These are phyloP conservation scores for Thamnophis sirtalis DNA, from an alignment of 2,113 vertebrate species.

Conservation along the genomic window DNA sequence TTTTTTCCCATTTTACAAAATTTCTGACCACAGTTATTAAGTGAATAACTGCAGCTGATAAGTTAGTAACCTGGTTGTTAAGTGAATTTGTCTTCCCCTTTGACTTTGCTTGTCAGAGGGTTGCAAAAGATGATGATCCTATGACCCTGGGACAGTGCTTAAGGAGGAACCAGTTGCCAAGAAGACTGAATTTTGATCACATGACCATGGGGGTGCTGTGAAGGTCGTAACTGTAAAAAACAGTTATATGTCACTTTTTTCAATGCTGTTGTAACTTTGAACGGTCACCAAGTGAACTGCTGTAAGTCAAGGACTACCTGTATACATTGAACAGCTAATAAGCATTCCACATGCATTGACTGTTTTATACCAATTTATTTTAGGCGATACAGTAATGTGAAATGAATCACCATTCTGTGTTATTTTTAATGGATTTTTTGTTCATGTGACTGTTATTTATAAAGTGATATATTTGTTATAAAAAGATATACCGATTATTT, in stretches of 20 bases:
- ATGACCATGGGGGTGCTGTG: neutral
- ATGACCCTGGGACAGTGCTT: neutral
- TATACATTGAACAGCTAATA: constrained; percentile 42
- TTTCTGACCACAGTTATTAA: neutral
- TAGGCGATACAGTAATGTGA: neutral
- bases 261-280: neutral
- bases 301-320: neutral
- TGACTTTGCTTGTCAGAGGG: neutral
- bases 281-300: neutral
- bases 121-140: neutral
- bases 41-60: neutral
- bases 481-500: constrained; percentile 52
- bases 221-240: neutral
- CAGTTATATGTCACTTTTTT: neutral
- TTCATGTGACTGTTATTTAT: constrained; percentile 30
- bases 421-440: constrained; percentile 17
- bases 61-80: neutral
- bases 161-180: neutral
- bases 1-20: neutral
- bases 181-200: neutral
- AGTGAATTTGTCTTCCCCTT: neutral
- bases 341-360: constrained; percentile 43
- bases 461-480: constrained; percentile 55
- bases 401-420: constrained; percentile 7
- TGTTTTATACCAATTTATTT: constrained; percentile 19